Evolutionary conservation across 1,140 invertebrate species (phyloP), one percentile per base, ranked within the genome.

Genomic region (Zaprionus capensis): DNA sequence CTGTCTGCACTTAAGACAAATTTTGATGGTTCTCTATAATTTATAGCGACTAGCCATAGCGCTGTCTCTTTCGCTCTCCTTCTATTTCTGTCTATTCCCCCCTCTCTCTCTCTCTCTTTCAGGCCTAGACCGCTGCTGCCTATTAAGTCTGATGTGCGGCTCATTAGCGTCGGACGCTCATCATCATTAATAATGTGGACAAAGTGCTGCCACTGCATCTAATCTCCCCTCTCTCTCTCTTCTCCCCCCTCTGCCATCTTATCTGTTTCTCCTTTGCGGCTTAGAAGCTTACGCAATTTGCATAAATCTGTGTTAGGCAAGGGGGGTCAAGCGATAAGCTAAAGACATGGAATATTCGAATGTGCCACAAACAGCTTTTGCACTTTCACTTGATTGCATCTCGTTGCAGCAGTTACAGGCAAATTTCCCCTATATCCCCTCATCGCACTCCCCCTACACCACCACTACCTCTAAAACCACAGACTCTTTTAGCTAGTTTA

Each of bases 341-440:
- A 57, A 63, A 69, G 66, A 62, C 66, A 71, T 71, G 51, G 51
- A 26, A 76, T 71, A 76, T 44, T 58, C 34, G 28, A 38, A 56
- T n/a, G 24, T 28, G 51, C 34, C 64, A 56, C 12, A 56, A 44
- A 53, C 64, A 31, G 58, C 76, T 72, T 80, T 71, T 78, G 82
- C 80, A 87, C 83, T 87, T 86, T 87, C 72, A 71, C 69, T 74
- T 82, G 83, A 86, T 82, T 82, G 83, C 79, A 86, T 86, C 76
- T 70, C 70, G 49, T 69, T 71, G 67, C 31, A 62, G 58, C 56
- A 41, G 38, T 6, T 57, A 22, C 36, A 11, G 41, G 36, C 65
- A 41, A 72, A 41, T 38, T 57, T 31, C 53, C 44, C 51, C 41
- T 22, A 56, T 34, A 69, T 38, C 49, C 53, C 61, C 71, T 63